These are phyloP conservation scores for Podocnemis expansa DNA, from an alignment of 2,113 vertebrate species.

Conservation along the genomic window DNA sequence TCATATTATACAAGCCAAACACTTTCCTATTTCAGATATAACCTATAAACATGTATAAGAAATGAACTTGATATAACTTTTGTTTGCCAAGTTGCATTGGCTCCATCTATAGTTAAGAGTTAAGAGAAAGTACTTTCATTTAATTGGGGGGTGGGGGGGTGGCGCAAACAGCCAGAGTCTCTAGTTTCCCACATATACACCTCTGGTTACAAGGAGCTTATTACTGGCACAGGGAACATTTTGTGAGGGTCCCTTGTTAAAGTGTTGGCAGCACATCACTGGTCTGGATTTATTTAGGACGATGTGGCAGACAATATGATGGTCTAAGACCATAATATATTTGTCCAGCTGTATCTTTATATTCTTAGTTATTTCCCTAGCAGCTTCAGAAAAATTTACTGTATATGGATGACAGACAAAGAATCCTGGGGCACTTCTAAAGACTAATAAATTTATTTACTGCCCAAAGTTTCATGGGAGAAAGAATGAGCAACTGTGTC, in stretches of 20 bases:
- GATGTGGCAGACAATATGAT: neutral
- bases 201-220: slow-evolving; percentile 63
- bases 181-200: slow-evolving; percentile 43
- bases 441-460: too few relatives aligned
- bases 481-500: too few relatives aligned
- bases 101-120: slow-evolving; percentile 26
- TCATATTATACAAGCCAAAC: slow-evolving; percentile 46
- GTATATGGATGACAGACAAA: too few relatives aligned
- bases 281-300: slow-evolving; percentile 1
- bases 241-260: slow-evolving; percentile 16
- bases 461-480: too few relatives aligned
- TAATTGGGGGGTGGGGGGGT: slow-evolving; percentile 45
- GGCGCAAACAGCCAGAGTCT: slow-evolving; percentile 51
- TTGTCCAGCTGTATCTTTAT: neutral
- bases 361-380: neutral
- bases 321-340: neutral
- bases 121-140: slow-evolving; percentile 31
- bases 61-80: slow-evolving; percentile 53
- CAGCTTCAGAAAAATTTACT: neutral
- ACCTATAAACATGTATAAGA: slow-evolving; percentile 61
- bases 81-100: slow-evolving; percentile 35
- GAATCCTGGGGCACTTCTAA: too few relatives aligned
- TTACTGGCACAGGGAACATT: slow-evolving; percentile 22
- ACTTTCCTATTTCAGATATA: slow-evolving; percentile 55
- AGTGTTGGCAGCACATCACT: slow-evolving; percentile 15